Conservation (phyloP, 2,797 vertebrate genomes). For the Calcarius lapponicus region DNA sequence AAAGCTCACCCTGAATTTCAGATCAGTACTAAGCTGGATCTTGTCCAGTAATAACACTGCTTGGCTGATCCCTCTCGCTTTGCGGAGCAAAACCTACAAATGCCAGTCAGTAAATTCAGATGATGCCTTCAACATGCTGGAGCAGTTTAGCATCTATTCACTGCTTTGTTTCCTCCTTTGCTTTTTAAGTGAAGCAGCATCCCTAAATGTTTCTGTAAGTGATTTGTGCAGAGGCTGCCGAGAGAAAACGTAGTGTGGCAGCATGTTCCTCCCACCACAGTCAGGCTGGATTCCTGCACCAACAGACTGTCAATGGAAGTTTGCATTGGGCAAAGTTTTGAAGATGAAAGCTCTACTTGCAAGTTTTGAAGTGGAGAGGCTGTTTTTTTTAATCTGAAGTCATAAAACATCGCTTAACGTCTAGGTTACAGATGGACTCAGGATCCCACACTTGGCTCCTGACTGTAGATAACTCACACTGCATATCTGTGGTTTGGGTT, state of each 20-base stretch:
- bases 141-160: neutral
- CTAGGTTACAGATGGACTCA: slow-evolving; percentile 58
- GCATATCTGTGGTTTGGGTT: slow-evolving; percentile 58
- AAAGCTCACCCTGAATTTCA: neutral
- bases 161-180: neutral
- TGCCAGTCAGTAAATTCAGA: neutral
- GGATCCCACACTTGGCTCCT: slow-evolving; percentile 58
- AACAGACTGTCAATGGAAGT: slow-evolving; percentile 39
- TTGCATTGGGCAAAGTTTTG: slow-evolving; percentile 40
- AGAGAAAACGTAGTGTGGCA: neutral
- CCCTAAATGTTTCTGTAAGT: neutral
- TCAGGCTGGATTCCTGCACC: slow-evolving; percentile 36
- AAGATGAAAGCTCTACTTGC: slow-evolving; percentile 29
- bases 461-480: slow-evolving; percentile 19
- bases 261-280: slow-evolving; percentile 25
- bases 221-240: neutral
- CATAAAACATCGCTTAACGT: neutral
- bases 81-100: neutral
- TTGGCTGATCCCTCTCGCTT: neutral
- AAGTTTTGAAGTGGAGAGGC: slow-evolving; percentile 30
- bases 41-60: neutral
- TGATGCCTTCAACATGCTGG: neutral
- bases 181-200: slow-evolving; percentile 12
- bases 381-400: slow-evolving; percentile 54
- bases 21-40: neutral